Evolutionary conservation across 2,888 invertebrate genomes (phyloP).

Genomic region (Dusona sp.): DNA sequence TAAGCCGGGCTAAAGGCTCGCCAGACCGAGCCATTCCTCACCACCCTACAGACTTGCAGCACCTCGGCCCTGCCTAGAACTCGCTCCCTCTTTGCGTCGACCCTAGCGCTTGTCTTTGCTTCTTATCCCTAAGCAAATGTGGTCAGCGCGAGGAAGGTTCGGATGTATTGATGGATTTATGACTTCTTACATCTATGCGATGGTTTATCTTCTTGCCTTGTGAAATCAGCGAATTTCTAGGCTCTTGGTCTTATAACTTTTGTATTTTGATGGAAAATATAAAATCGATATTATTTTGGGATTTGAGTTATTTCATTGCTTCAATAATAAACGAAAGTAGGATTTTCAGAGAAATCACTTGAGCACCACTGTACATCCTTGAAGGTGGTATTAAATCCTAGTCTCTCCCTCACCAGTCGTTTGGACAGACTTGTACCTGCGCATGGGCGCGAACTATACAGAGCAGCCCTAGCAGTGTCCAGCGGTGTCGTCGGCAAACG

Average conservation of each 20-base stretch:
- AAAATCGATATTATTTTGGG: neutral
- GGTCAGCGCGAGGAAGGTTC: slow-evolving; percentile 78
- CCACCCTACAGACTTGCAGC: slow-evolving; percentile 77
- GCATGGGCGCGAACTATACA: slow-evolving; percentile 77
- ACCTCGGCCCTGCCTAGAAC: slow-evolving; percentile 73
- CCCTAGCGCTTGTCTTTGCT: slow-evolving; percentile 81
- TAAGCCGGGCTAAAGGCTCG: slow-evolving; percentile 84
- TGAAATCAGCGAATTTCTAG: neutral
- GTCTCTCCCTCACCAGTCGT: slow-evolving; percentile 75
- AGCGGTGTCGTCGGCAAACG: slow-evolving; percentile 85
- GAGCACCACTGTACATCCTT: slow-evolving; percentile 83
- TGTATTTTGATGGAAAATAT: neutral
- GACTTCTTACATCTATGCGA: slow-evolving; percentile 65
- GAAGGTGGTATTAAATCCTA: slow-evolving; percentile 83
- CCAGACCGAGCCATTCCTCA: slow-evolving; percentile 84
- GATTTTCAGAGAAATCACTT: slow-evolving; percentile 82
- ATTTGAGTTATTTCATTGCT: neutral
- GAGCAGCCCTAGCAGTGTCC: slow-evolving; percentile 83
- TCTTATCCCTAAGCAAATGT: slow-evolving; percentile 83
- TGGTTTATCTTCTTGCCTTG: slow-evolving; percentile 23
- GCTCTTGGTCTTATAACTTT: neutral
- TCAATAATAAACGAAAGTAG: slow-evolving; percentile 68
- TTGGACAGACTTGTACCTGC: slow-evolving; percentile 79
- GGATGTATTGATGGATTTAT: slow-evolving; percentile 83
- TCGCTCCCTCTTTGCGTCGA: slow-evolving; percentile 64